Evolutionary conservation across 1,140 invertebrate species (phyloP).

Genomic region (Atta colombica): DNA sequence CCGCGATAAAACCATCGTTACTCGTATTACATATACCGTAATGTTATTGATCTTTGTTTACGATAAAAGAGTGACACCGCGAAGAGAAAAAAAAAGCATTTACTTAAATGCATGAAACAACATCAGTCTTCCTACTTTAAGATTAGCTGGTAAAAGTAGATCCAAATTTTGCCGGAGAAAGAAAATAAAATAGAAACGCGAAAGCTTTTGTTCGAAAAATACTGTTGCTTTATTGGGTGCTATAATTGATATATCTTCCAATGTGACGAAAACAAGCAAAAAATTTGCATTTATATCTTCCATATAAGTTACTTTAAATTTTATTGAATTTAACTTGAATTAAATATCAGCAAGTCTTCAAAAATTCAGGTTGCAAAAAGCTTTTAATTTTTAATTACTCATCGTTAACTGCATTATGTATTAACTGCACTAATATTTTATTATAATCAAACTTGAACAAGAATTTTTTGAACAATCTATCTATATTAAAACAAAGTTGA

Average conservation of each 20-base stretch:
- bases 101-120: slow-evolving; percentile 14
- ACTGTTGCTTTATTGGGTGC: neutral
- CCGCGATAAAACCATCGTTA: slow-evolving; percentile 52
- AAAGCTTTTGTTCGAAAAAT: neutral
- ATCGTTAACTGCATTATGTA: neutral
- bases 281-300: neutral
- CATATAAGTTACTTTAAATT: neutral
- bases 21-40: slow-evolving; percentile 7
- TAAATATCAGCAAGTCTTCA: neutral
- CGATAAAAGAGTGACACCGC: slow-evolving; percentile 18
- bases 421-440: neutral
- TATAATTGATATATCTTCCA: neutral
- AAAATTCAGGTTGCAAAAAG: neutral
- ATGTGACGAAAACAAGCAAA: neutral
- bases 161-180: neutral
- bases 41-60: slow-evolving; percentile 60
- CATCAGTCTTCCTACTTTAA: neutral
- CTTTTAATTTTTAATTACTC: neutral
- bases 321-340: neutral
- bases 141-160: neutral
- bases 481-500: neutral
- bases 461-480: neutral
- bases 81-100: slow-evolving; percentile 16
- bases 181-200: neutral
- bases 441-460: neutral